These are phyloP conservation scores for Orthosia incerta DNA, from an alignment of 2,888 invertebrate species.

Conservation along the genomic window DNA sequence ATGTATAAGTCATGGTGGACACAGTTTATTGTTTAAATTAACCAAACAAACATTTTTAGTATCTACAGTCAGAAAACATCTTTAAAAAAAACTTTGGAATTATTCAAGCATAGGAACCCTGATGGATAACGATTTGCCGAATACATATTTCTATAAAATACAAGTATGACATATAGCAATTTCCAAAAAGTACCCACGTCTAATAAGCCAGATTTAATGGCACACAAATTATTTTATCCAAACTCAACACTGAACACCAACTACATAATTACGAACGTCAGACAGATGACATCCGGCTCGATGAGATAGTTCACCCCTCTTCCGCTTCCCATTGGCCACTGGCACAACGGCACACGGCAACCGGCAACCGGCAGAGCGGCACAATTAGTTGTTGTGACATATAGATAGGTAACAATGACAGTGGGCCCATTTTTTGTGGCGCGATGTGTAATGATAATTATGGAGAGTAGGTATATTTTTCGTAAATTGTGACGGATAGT, in stretches of 20 bases:
- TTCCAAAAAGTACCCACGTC: background rate
- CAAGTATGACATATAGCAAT: background rate
- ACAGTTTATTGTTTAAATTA: too few relatives aligned
- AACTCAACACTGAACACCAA: constrained; percentile 27
- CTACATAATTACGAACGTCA: constrained; percentile 47
- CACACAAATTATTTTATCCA: constrained; percentile 7
- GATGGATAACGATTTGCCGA: too few relatives aligned
- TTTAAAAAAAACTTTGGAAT: too few relatives aligned
- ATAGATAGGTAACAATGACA: constrained; percentile 49
- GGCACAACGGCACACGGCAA: constrained; percentile 16
- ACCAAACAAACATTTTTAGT: too few relatives aligned
- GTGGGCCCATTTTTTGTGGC: constrained; percentile 11
- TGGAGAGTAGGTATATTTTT: background rate
- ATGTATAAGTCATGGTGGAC: too few relatives aligned
- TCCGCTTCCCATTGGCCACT: constrained; percentile 64
- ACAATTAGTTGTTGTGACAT: constrained; percentile 57
- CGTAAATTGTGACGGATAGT: background rate
- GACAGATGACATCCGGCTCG: constrained; percentile 65
- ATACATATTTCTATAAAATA: background rate
- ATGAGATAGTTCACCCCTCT: constrained; percentile 67
- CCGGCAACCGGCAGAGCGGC: constrained; percentile 39
- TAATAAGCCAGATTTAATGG: constrained; percentile 19
- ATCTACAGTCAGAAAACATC: too few relatives aligned
- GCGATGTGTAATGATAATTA: constrained; percentile 15
- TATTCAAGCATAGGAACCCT: background rate